Evolutionary conservation across 1,140 invertebrate genomes (phyloP), one percentile per base, ranked within the genome.

Genomic region (Monomorium pharaonis): DNA sequence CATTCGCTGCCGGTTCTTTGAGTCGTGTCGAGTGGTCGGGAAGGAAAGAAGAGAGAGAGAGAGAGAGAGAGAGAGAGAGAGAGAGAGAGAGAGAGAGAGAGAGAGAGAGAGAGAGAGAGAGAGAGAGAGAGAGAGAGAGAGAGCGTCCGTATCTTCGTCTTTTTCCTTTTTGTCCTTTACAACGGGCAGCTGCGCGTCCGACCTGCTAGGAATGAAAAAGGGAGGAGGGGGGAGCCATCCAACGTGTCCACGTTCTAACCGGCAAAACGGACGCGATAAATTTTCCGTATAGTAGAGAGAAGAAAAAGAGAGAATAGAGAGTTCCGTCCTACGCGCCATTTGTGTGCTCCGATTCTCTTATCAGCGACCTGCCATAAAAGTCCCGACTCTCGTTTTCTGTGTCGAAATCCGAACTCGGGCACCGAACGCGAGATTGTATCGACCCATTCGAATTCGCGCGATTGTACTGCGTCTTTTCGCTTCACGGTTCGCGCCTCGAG

Each of bases 121-220:
- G 47, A 49, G 14, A 12, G 37, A 12, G 37, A 10, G 63, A 24
- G 37, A 12, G 63, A 21, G 51, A 54, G 51, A 54, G 51, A 21
- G 2, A 65, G 10, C 33, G 63, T 44, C 18, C 37, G 12, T 44
- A 18, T 33, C 12, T 37, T 24, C 1, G 62, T 67, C 42, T 27
- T 67, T 7, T 67, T 67, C 37, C 63, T 44, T 67, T 67, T 67
- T 47, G 63, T 47, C 63, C 63, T 67, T 67, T 67, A 14, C 12
- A n/a, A 7, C 4, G 24, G 21, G 30, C 63, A 67, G 63, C 63
- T 67, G 63, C 21, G 37, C 47, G n/a, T 21, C 37, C 18, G 63
- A 67, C 63, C 63, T 30, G 62, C 62, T 42, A 21, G 5, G 63
- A 67, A 67, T 67, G 37, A 67, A 67, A 47, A 16, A 37, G 47